Evolutionary conservation across 2,797 vertebrate genomes (phyloP).

Genomic region (Bradypodion ventrale): DNA sequence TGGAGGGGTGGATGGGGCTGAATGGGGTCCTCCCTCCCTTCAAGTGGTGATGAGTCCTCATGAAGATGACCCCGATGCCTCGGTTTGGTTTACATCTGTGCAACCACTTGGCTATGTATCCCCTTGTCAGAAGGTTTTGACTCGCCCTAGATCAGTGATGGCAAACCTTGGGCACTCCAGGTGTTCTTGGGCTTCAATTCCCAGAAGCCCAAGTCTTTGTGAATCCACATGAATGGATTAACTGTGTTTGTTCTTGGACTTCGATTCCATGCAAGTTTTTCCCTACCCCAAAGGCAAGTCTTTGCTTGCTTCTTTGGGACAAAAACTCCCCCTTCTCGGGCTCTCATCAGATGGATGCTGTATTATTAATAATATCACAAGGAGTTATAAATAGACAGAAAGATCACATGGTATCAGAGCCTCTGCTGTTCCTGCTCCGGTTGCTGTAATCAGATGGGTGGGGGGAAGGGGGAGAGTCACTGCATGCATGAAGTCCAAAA

Average conservation of each 20-base stretch:
- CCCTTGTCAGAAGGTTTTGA: too few species aligned
- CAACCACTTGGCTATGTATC: too few species aligned
- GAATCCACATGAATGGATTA: too few species aligned
- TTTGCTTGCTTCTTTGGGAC: constrained; percentile 32
- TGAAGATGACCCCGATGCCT: neutral
- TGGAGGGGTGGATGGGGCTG: neutral
- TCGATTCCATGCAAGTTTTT: constrained; percentile 24
- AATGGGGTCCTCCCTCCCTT: neutral
- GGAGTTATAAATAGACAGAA: constrained; percentile 51
- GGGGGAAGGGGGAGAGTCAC: too few species aligned
- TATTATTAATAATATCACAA: constrained; percentile 56
- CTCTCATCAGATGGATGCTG: constrained; percentile 48
- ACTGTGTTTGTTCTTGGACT: too few species aligned
- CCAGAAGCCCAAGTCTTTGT: too few species aligned
- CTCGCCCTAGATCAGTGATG: too few species aligned
- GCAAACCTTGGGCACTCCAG: too few species aligned
- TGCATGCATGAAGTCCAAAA: too few species aligned
- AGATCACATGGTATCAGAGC: neutral
- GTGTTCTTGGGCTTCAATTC: too few species aligned
- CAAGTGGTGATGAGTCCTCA: too few species aligned
- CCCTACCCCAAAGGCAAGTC: constrained; percentile 18
- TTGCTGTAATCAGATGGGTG: neutral
- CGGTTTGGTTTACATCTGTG: neutral
- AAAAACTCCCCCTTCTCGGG: constrained; percentile 25
- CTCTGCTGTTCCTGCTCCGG: neutral